A percentile compares a stretch with the other conserved stretches of the same genome.
Conservation (phyloP, 2,113 vertebrate species). For the Helogale parvula region DNA sequence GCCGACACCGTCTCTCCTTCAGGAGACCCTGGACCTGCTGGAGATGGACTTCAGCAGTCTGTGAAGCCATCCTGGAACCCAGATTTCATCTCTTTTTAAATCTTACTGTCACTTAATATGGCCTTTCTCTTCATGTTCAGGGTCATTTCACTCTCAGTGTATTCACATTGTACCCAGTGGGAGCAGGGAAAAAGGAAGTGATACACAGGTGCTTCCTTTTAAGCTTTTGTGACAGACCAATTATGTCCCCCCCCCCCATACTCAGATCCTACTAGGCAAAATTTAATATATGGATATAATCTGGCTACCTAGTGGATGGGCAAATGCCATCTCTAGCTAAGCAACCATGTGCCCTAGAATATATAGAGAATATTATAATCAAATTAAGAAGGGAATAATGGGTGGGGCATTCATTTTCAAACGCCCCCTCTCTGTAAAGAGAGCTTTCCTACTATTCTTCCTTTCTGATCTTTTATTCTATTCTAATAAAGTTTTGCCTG, state of each 20-base stretch:
- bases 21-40: too few species aligned
- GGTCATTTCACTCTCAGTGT: background rate
- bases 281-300: background rate
- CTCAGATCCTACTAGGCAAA: background rate
- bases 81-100: background rate
- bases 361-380: background rate
- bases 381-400: background rate
- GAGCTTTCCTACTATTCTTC: too few species aligned
- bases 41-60: too few species aligned
- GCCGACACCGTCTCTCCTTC: too few species aligned
- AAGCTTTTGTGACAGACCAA: background rate
- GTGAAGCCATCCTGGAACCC: background rate
- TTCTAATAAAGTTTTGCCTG: too few species aligned
- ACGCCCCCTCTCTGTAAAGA: too few species aligned
- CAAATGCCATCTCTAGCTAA: background rate
- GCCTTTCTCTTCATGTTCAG: background rate
- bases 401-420: too few species aligned
- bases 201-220: background rate
- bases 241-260: fast-evolving
- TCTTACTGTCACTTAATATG: background rate
- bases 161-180: background rate
- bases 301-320: fast-evolving
- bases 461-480: too few species aligned
- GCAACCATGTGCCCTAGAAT: background rate
- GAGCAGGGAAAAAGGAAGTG: background rate